Evolutionary conservation across 2,888 invertebrate genomes (phyloP).

Genomic region (Byasa hedistus): DNA sequence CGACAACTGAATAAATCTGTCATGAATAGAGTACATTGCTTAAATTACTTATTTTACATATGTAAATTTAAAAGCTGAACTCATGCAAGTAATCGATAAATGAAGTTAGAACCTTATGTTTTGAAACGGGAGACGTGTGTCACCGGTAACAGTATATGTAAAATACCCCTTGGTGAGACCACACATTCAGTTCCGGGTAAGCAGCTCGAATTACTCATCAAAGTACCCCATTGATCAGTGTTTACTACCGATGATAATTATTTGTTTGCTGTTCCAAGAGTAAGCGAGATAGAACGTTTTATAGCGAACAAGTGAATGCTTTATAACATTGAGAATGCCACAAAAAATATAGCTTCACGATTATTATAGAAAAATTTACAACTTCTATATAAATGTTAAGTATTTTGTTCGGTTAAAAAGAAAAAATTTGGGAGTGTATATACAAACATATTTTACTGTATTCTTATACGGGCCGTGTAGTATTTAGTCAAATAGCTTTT

Average conservation of each 20-base stretch:
- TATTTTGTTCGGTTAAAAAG: too few relatives aligned
- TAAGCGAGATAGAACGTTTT: not conserved
- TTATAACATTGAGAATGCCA: too few relatives aligned
- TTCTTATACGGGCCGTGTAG: too few relatives aligned
- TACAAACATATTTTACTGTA: too few relatives aligned
- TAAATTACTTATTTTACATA: not conserved
- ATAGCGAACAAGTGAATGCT: not conserved
- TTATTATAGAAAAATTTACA: too few relatives aligned
- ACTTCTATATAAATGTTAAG: too few relatives aligned
- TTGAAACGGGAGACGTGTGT: slow-evolving; percentile 24
- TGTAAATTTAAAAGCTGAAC: slow-evolving; percentile 1
- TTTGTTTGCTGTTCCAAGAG: not conserved
- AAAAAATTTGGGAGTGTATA: too few relatives aligned
- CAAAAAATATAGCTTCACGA: too few relatives aligned
- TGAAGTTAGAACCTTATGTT: slow-evolving; percentile 17
- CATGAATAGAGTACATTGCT: not conserved
- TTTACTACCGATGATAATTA: slow-evolving; percentile 19
- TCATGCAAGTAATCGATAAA: slow-evolving; percentile 15
- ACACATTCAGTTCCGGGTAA: slow-evolving; percentile 34
- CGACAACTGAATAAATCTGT: not conserved
- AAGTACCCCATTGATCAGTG: slow-evolving; percentile 30
- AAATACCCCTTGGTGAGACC: slow-evolving; percentile 29
- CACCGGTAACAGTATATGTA: slow-evolving; percentile 28
- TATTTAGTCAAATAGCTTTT: too few relatives aligned
- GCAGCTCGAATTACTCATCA: slow-evolving; percentile 31